Evolutionary conservation across 2,797 vertebrate genomes (phyloP), one percentile per base, ranked within the genome.

Genomic region (Poeciliopsis turneri): DNA sequence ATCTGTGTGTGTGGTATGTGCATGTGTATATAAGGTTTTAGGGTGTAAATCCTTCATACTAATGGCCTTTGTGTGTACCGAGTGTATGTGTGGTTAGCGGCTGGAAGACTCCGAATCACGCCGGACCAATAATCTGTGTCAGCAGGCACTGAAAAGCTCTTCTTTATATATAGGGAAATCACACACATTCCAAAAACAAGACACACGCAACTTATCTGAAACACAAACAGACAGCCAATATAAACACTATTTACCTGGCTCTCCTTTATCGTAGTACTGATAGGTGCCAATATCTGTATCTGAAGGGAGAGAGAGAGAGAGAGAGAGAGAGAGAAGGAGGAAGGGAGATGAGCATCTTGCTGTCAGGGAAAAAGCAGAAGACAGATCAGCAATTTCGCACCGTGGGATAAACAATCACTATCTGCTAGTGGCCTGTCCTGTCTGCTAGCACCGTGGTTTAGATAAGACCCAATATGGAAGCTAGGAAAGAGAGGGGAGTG

Each of bases 241-340:
- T 87, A 93, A 90, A 93, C 89, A 88, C 75, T 90, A 90, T 94
- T 96, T 97, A 98, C 98, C 97, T 96, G 96, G 74, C 82, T 98
- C 96, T 86, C 96, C 97, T 95, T 97, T 98, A 92, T 97, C 97
- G 78, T 95, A 95, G 93, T 97, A 98, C 93, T 97, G 97, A 93
- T 97, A 97, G 88, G 97, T 95, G 82, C 98, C 98, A 90, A 98
- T 97, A 93, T 99, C 97, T 93, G 95, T 96, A 94, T 97, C 98
- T 98, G 93, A 76, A 89, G 82, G 94, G 92, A 51, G 70, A 83
- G 76, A 81, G 81, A 33, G 82, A 30, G 70, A 83, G 76, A 81
- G 81, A 33, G 82, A 30, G 13, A 82, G 23, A 28, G 55, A 43
- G 11, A 30, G 57, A n/a, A 78, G 84, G 66, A 76, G 84, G 66